Conservation (phyloP, 2,888 invertebrate genomes). For the Amiota communis region DNA sequence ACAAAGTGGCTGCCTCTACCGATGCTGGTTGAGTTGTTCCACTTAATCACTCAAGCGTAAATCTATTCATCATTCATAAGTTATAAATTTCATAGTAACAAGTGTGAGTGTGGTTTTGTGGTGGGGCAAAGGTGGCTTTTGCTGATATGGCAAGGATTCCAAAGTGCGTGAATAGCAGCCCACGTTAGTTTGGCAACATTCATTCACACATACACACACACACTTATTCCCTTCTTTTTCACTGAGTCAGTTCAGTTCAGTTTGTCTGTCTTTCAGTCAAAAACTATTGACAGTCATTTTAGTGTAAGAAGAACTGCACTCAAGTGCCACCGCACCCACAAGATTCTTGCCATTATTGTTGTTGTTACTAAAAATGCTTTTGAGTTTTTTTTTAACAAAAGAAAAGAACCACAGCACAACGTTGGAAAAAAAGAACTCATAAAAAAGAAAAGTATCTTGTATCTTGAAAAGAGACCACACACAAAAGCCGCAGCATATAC, state of each 20-base stretch:
- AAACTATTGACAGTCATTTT: slow-evolving; percentile 38
- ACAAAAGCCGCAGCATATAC: slow-evolving; percentile 15
- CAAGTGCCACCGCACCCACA: neutral
- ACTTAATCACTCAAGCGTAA: slow-evolving; percentile 69
- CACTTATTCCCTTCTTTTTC: no score
- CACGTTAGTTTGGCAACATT: no score
- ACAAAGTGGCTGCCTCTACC: slow-evolving; percentile 56
- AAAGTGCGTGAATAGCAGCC: neutral
- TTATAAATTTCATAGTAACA: slow-evolving; percentile 63
- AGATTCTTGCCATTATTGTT: neutral
- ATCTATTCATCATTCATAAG: slow-evolving; percentile 69
- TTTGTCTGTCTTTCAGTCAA: neutral
- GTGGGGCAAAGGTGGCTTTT: no score
- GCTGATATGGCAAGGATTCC: neutral
- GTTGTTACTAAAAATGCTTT: slow-evolving; percentile 10
- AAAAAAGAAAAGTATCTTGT: slow-evolving; percentile 17
- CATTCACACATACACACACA: no score
- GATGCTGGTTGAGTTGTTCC: slow-evolving; percentile 53
- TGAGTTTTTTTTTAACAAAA: slow-evolving; percentile 2
- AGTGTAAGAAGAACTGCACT: slow-evolving; percentile 53
- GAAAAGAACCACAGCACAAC: neutral
- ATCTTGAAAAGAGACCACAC: slow-evolving; percentile 12
- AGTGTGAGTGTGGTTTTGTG: slow-evolving; percentile 46
- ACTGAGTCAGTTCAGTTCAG: no score
- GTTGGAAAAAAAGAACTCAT: neutral